Percentiles rank a stretch among this genome's conserved stretches.
These are phyloP conservation scores for Drosophila obscura DNA, from an alignment of 1,140 invertebrate genomes.

Conservation along the genomic window DNA sequence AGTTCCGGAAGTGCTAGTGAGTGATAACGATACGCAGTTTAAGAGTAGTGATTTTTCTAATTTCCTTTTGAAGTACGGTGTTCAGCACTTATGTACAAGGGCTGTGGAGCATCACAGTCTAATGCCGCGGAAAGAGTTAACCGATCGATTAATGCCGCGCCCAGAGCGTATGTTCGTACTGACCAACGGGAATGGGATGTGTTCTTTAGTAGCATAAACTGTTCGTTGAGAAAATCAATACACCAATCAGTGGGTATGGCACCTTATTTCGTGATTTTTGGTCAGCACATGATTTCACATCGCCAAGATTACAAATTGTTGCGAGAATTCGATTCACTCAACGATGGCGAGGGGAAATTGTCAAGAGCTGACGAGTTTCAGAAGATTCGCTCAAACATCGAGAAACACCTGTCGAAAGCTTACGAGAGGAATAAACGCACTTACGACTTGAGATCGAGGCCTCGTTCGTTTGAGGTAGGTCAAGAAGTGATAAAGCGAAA, in stretches of 20 bases:
- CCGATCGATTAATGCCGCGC: too few species aligned
- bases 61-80: too few species aligned
- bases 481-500: slow-evolving; percentile 1
- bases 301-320: slow-evolving; percentile 6
- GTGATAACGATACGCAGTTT: too few species aligned
- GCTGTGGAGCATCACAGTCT: too few species aligned
- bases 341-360: background rate
- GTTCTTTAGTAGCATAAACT: slow-evolving; percentile 13
- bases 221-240: slow-evolving; percentile 5
- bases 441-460: background rate
- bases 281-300: slow-evolving; percentile 21
- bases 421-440: background rate
- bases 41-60: too few species aligned
- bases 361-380: too few species aligned
- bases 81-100: too few species aligned
- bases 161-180: background rate
- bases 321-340: slow-evolving; percentile 1
- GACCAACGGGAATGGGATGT: slow-evolving; percentile 20
- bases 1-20: too few species aligned
- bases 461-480: slow-evolving; percentile 2
- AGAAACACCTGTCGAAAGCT: background rate
- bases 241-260: slow-evolving; percentile 20
- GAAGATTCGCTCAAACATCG: too few species aligned
- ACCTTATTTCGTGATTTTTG: slow-evolving; percentile 12
- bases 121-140: background rate